Evolutionary conservation across 1,140 invertebrate species (phyloP), one percentile per base, ranked within the genome.

Genomic region (Zaprionus davidi): DNA sequence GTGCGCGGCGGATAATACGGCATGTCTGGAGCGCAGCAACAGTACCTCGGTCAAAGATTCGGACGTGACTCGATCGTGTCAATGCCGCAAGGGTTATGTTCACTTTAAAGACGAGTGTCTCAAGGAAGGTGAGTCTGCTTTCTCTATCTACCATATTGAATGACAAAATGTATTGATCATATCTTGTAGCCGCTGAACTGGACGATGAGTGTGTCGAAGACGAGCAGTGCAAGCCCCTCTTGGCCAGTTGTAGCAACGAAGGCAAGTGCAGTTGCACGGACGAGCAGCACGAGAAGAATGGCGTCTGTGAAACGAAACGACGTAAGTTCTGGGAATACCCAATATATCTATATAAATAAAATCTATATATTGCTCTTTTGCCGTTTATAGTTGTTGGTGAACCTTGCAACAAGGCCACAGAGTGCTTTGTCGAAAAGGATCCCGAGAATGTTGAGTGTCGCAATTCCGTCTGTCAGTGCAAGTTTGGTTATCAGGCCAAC

Each of bases 381-480:
- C 31, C 69, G 1, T 17, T 17, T 5, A 58, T 78, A 94, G 94
- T 78, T 51, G 79, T 94, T 1, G 91, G 92, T 12, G 93, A 93
- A 34, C 20, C 74, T 0, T 94, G 94, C 63, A 67, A 78, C 0
- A 91, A 93, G 7, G 92, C 84, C 28, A 93, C 93, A 24, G 82
- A 94, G 59, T 94, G 94, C 64, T 94, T 77, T 73, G 76, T 93
- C 1, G 71, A 74, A 4, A 92, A 91, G 13, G 78, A 92, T 22
- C 87, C 93, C 0, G 91, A 93, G 20, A 78, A 84, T 17, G 92
- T 94, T 0, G 93, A 93, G 11, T 94, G 94, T 63, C 86, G 94
- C 11, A 94, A 94, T 76, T 93, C 93, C 1, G 65, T 93, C 2
- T 94, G 94, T 34, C 93, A 94, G 63, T 94, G 94, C 64, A 91